Evolutionary conservation across 2,797 vertebrate species (phyloP).

Genomic region (Scarus forsteni): DNA sequence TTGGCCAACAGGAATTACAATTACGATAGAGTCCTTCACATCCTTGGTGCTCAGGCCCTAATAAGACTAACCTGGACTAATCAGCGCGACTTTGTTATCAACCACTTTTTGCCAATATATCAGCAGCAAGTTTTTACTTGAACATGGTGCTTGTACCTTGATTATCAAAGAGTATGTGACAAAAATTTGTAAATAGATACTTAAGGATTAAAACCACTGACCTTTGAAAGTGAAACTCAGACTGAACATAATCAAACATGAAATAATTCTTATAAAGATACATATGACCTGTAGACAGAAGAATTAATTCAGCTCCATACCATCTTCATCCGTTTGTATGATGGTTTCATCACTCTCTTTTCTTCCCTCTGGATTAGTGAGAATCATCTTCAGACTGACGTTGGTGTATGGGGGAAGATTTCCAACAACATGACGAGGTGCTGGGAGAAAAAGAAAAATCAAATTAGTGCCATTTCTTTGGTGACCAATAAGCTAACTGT

Average conservation of each 20-base stretch:
- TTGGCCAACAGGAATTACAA: too few species aligned
- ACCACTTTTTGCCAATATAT: too few species aligned
- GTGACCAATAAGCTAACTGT: neutral
- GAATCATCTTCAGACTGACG: constrained; percentile 98
- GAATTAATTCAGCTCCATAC: constrained; percentile 72
- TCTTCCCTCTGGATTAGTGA: constrained; percentile 97
- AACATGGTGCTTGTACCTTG: too few species aligned
- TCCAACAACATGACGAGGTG: constrained; percentile 94
- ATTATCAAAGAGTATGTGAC: too few species aligned
- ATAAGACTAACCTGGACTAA: too few species aligned
- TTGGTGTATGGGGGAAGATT: constrained; percentile 97
- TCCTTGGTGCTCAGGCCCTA: too few species aligned
- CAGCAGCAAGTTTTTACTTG: too few species aligned
- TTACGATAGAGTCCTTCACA: too few species aligned
- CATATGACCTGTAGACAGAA: neutral
- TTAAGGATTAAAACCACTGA: too few species aligned
- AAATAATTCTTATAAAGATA: neutral
- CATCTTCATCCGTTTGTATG: constrained; percentile 98
- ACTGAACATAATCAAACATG: neutral
- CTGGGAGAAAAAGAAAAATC: constrained; percentile 56
- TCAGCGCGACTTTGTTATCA: too few species aligned
- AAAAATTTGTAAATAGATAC: too few species aligned
- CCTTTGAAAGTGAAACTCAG: neutral
- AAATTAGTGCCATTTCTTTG: neutral
- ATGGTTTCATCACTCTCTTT: constrained; percentile 98